These are phyloP conservation scores for Pterois miles DNA, from an alignment of 2,797 vertebrate genomes.

Conservation along the genomic window DNA sequence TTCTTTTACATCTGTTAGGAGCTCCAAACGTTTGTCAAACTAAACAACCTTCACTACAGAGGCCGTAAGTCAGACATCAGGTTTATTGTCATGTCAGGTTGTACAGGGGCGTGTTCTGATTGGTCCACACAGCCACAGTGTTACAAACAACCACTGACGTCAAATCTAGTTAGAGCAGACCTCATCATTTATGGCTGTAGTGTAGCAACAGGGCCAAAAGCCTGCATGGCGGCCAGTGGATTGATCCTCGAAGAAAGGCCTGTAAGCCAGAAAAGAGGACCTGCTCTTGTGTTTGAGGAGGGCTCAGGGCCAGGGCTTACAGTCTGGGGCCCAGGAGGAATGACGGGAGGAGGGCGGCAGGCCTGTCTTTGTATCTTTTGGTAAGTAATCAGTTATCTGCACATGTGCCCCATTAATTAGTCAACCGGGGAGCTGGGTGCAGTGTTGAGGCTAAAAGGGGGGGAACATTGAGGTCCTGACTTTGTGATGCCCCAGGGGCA, in stretches of 20 bases:
- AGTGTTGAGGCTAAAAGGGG: constrained; percentile 15
- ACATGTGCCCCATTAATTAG: constrained; percentile 83
- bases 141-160: constrained; percentile 13
- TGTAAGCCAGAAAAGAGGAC: constrained; percentile 34
- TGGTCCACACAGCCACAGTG: background rate
- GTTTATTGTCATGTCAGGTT: constrained; percentile 37
- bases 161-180: background rate
- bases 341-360: background rate
- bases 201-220: constrained; percentile 12
- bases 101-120: constrained; percentile 21
- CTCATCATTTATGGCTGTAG: constrained; percentile 10
- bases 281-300: constrained; percentile 41
- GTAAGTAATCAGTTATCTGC: constrained; percentile 60
- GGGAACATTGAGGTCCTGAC: constrained; percentile 59
- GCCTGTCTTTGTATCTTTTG: constrained; percentile 58
- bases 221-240: background rate
- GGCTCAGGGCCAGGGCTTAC: constrained; percentile 14
- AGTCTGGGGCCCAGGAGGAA: constrained; percentile 17
- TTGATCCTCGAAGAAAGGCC: constrained; percentile 27
- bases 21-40: constrained; percentile 40
- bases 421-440: constrained; percentile 54
- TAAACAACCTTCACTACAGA: constrained; percentile 24
- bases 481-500: constrained; percentile 71
- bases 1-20: constrained; percentile 44
- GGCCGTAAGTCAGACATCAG: constrained; percentile 30